A percentile compares a stretch with the other conserved stretches of the same genome.
These are phyloP conservation scores for Nasonia giraulti DNA, from an alignment of 1,140 invertebrate species.

Conservation along the genomic window DNA sequence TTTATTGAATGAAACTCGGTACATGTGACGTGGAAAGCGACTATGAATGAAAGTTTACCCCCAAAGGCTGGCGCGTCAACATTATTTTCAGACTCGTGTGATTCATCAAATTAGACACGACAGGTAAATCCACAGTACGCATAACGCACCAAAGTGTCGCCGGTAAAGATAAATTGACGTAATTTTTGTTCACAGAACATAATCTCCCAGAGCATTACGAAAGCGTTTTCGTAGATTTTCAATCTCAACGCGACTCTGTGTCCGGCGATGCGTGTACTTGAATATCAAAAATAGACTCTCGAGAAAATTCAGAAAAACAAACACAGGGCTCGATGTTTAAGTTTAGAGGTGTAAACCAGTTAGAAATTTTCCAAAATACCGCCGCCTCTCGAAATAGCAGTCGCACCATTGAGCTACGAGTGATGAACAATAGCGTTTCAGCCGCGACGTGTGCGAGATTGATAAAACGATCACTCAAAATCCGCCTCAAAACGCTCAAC, in stretches of 20 bases:
- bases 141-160: no score
- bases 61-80: neutral
- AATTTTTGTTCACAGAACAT: neutral
- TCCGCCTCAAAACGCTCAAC: no score
- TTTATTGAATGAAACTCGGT: constrained; percentile 1
- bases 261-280: constrained; percentile 16
- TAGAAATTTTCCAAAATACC: neutral
- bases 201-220: neutral
- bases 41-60: neutral
- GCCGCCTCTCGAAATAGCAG: neutral
- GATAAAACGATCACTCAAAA: no score
- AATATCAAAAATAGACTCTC: constrained; percentile 42
- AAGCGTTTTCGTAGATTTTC: constrained; percentile 8
- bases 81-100: neutral
- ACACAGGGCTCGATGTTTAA: neutral
- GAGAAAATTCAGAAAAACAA: constrained; percentile 44
- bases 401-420: neutral
- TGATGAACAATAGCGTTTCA: neutral
- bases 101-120: constrained; percentile 10
- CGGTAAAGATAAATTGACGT: no score
- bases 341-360: neutral
- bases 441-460: no score
- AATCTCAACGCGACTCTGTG: neutral
- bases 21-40: neutral
- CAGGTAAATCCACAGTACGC: no score